A percentile compares a stretch with the other conserved stretches of the same genome.
phyloP scores from a whole-genome alignment of 2,113 vertebrate genomes.

The Pagrus major region DNA sequence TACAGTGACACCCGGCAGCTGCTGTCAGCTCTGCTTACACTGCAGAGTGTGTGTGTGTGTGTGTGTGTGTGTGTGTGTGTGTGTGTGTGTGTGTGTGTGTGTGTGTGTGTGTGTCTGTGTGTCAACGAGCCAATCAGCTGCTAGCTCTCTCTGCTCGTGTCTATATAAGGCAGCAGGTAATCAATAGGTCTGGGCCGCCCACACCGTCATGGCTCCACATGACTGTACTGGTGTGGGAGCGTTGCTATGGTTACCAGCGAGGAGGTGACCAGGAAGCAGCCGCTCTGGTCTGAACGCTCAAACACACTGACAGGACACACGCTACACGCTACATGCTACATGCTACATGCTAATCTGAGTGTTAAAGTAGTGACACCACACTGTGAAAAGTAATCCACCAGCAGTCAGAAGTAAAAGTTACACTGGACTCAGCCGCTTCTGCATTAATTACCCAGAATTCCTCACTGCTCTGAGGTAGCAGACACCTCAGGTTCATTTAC shows the following conservation, averaged over 20 bases:
- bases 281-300: neutral
- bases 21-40: too few species aligned
- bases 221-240: neutral
- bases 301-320: too few species aligned
- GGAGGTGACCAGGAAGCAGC: too few species aligned
- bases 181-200: neutral
- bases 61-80: too few species aligned
- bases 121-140: slow-evolving; percentile 6
- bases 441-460: neutral
- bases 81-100: neutral
- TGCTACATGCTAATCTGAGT: too few species aligned
- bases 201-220: neutral
- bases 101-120: slow-evolving; percentile 5
- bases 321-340: too few species aligned
- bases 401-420: too few species aligned
- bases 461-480: neutral
- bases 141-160: neutral
- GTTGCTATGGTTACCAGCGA: slow-evolving; percentile 4
- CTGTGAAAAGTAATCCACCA: too few species aligned
- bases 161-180: slow-evolving; percentile 29
- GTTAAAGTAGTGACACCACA: too few species aligned
- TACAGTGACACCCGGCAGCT: too few species aligned
- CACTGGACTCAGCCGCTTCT: neutral
- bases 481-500: neutral
- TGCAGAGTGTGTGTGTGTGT: too few species aligned